Evolutionary conservation across 1,140 invertebrate species (phyloP).

Genomic region (Camponotus vicinus): DNA sequence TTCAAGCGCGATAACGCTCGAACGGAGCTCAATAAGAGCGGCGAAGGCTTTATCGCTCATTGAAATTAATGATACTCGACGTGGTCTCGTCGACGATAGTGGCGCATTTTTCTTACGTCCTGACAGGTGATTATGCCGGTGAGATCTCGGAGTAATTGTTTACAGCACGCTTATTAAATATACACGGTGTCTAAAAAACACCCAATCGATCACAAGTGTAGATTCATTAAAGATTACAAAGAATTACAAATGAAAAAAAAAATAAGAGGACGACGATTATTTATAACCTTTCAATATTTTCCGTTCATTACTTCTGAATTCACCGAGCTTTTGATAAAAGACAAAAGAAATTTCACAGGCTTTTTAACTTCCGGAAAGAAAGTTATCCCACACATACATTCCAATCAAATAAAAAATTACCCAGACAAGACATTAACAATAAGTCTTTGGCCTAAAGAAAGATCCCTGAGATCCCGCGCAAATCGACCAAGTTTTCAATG

Average conservation of each 20-base stretch:
- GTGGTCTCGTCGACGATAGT: conserved; percentile 60
- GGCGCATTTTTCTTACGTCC: conserved; percentile 50
- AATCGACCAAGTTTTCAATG: conserved; percentile 76
- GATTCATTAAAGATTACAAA: conserved; percentile 6
- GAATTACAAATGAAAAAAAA: background rate
- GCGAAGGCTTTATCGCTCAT: conserved; percentile 61
- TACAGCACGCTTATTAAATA: conserved; percentile 57
- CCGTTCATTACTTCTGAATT: background rate
- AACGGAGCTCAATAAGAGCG: conserved; percentile 63
- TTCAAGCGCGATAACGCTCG: conserved; percentile 59
- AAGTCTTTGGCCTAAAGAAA: background rate
- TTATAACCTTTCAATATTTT: background rate
- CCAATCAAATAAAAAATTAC: background rate
- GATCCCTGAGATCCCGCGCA: background rate
- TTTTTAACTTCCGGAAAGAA: background rate
- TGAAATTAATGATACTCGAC: conserved; percentile 64
- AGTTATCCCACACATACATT: background rate
- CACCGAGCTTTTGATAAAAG: background rate
- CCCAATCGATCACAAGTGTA: conserved; percentile 3
- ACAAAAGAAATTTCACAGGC: background rate
- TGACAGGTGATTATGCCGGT: conserved; percentile 58
- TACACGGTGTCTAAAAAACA: conserved; percentile 53
- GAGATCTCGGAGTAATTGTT: conserved; percentile 60
- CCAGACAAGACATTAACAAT: conserved; percentile 3
- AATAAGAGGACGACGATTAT: background rate